A percentile compares a stretch with the other conserved stretches of the same genome.
These are phyloP conservation scores for Zaprionus davidi DNA, from an alignment of 1,140 invertebrate species.

Conservation along the genomic window DNA sequence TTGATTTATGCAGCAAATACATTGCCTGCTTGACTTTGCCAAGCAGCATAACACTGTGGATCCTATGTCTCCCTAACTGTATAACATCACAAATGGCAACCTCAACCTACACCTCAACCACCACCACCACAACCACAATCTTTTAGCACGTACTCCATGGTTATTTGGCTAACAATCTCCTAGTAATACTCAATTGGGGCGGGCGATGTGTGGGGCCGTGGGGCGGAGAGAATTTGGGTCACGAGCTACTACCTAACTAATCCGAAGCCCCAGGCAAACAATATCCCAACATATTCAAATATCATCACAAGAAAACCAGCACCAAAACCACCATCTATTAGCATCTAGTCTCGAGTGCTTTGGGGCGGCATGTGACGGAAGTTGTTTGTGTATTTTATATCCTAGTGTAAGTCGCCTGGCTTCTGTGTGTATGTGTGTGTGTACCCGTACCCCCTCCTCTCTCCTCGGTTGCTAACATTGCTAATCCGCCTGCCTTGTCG, in stretches of 20 bases:
- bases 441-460: neutral
- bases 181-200: constrained; percentile 52
- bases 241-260: constrained; percentile 25
- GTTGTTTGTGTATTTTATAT: constrained; percentile 64
- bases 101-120: constrained; percentile 10
- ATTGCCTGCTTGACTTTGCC: constrained; percentile 81
- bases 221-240: constrained; percentile 16
- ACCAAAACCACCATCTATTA: constrained; percentile 46
- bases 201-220: constrained; percentile 8
- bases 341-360: constrained; percentile 49
- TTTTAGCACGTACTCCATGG: constrained; percentile 47
- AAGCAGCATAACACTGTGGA: constrained; percentile 68
- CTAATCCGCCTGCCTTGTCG: constrained; percentile 28
- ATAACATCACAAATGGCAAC: constrained; percentile 47
- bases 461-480: constrained; percentile 22
- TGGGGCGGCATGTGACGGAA: constrained; percentile 61
- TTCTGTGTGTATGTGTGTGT: constrained; percentile 41
- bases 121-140: constrained; percentile 35
- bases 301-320: constrained; percentile 40
- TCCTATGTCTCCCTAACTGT: constrained; percentile 49
- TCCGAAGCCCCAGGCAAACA: constrained; percentile 29
- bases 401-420: constrained; percentile 70
- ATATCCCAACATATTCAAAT: constrained; percentile 27
- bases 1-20: constrained; percentile 77
- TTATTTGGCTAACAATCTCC: constrained; percentile 62